Evolutionary conservation across 2,113 vertebrate genomes (phyloP).

Genomic region (Neofelis nebulosa): DNA sequence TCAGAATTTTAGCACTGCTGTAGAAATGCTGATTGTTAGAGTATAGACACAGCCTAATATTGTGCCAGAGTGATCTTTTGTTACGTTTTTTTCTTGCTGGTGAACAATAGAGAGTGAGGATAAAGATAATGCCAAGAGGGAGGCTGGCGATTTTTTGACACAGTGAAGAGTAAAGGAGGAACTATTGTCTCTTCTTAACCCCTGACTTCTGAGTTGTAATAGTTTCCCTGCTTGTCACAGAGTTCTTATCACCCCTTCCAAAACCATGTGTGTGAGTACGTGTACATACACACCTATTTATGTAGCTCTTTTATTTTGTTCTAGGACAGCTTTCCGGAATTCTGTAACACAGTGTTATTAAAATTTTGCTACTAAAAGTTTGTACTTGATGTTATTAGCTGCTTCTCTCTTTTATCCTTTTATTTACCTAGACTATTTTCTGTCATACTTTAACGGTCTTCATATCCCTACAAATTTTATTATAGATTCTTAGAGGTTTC

Average conservation of each 20-base stretch:
- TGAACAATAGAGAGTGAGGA: background rate
- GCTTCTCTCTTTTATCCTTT: background rate
- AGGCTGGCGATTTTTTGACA: background rate
- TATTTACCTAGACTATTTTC: background rate
- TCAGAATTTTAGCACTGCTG: background rate
- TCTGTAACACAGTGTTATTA: conserved; percentile 17
- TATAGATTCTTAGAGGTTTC: background rate
- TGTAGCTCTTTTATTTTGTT: background rate
- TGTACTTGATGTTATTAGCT: conserved; percentile 26
- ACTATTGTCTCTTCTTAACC: background rate
- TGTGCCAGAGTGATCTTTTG: background rate
- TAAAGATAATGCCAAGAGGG: background rate
- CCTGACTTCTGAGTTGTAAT: background rate
- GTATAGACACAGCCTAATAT: background rate
- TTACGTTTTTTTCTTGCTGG: background rate
- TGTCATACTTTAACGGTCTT: background rate
- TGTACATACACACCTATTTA: background rate
- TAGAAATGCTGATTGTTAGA: background rate
- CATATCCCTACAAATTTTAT: background rate
- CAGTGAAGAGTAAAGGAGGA: background rate
- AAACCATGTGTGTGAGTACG: background rate
- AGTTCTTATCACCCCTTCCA: background rate
- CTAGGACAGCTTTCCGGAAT: conserved; percentile 2
- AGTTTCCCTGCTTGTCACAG: background rate
- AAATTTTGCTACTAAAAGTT: background rate